Conservation (phyloP, 2,797 vertebrate species). For the Xenopus petersii region DNA sequence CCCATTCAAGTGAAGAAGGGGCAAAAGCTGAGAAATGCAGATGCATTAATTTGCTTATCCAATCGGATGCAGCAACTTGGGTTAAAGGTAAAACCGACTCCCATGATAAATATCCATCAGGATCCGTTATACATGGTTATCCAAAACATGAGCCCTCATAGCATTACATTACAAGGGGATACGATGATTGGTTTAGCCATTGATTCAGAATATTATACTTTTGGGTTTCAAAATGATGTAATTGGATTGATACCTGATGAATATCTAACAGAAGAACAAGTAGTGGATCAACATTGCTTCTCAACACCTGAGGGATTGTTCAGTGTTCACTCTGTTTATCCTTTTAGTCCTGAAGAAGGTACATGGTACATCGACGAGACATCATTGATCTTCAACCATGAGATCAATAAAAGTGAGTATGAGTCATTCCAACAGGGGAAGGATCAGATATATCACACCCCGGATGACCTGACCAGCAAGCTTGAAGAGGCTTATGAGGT, state of each 20-base stretch:
- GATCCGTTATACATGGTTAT: neutral
- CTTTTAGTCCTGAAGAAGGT: too few species aligned
- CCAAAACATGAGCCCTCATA: neutral
- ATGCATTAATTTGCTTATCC: neutral
- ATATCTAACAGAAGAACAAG: constrained; percentile 2
- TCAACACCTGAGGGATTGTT: too few species aligned
- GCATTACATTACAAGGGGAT: too few species aligned
- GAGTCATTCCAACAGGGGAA: too few species aligned
- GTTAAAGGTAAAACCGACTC: neutral
- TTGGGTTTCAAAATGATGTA: neutral
- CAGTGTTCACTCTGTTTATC: neutral
- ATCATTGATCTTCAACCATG: too few species aligned
- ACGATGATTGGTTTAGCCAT: neutral
- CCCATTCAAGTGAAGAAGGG: neutral
- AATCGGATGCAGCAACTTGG: neutral
- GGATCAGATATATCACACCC: too few species aligned
- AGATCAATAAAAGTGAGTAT: too few species aligned
- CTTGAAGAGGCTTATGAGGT: too few species aligned
- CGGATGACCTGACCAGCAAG: too few species aligned
- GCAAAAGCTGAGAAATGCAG: neutral
- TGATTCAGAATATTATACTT: constrained; percentile 3
- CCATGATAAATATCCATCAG: neutral
- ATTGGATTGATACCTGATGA: neutral
- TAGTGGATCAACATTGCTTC: neutral
- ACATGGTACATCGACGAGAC: too few species aligned